phyloP scores from a whole-genome alignment of 2,113 vertebrate genomes.

The Apistogramma diplotaenia region DNA sequence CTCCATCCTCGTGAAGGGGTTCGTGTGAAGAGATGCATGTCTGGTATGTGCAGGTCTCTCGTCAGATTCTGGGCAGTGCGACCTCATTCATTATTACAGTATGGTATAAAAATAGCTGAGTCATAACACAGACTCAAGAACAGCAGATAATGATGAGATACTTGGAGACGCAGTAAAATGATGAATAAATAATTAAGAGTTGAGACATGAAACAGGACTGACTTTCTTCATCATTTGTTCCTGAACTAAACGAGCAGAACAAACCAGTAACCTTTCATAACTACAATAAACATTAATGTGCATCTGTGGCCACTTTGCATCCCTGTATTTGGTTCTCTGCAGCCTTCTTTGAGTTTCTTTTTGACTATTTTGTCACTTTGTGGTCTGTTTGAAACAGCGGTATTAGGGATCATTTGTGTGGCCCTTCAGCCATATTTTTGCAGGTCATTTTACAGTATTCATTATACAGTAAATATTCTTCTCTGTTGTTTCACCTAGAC shows the following conservation, averaged over 20 bases:
- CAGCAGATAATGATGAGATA: background rate
- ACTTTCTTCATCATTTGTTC: background rate
- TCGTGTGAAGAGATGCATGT: background rate
- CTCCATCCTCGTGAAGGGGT: accelerated
- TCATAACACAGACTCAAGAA: background rate
- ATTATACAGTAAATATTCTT: too few species aligned
- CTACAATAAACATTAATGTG: background rate
- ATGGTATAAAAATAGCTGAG: accelerated
- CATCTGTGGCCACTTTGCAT: background rate
- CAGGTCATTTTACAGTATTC: background rate
- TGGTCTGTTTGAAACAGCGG: background rate
- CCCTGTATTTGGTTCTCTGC: background rate
- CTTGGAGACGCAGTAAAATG: background rate
- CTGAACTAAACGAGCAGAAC: background rate
- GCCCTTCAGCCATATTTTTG: background rate
- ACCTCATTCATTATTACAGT: background rate
- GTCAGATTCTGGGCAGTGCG: accelerated
- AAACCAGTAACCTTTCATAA: background rate
- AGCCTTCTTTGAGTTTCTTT: background rate
- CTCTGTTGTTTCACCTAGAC: too few species aligned
- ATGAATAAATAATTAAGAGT: background rate
- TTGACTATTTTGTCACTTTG: background rate
- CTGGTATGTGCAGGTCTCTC: background rate
- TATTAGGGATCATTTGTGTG: background rate
- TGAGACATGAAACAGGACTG: background rate